Evolutionary conservation across 2,797 vertebrate genomes (phyloP), one percentile per base, ranked within the genome.

Genomic region (Pygocentrus nattereri): DNA sequence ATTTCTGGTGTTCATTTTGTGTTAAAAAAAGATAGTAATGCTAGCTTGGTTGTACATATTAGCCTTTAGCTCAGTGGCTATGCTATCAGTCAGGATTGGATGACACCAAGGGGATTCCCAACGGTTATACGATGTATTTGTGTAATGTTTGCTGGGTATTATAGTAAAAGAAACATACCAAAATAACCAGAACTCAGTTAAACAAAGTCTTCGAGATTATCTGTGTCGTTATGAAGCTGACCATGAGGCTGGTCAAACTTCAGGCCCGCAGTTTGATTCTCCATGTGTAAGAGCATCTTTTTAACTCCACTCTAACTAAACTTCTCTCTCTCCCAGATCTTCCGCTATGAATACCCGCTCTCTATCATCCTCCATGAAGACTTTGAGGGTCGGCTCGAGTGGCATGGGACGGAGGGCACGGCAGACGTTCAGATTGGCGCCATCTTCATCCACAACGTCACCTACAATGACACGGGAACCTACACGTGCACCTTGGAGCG

Each of bases 401-500:
- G 97, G 97, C 91, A 89, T 0, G 97, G 97, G 13, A 96, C 96
- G 0, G 85, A 80, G 16, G 70, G 91, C 23, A 92, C 91, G 2
- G 68, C 41, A 0, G 96, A 97, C 50, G 87, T 97, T 74, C 97
- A 97, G 90, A 94, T 92, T 31, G 95, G 95, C 21, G 91, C 96
- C 76, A 85, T 98, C 76, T 92, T 92, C 82, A 88, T 97, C 73
- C 90, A 87, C 54, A 96, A 97, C 0, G 93, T 97, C 82, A 93
- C 92, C 83, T 95, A 92, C 74, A 94, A 95, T 4, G 97, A 98
- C 88, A 92, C 92, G 0, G 97, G 97, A 0, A 95, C 89, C 3
- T 98, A 96, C 30, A 91, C 93, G 52, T 98, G 97, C 88, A 93
- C 88, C 0, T 93, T 98, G 71, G 90, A 93, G 56, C 94, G 97